Conservation (phyloP, 2,113 vertebrate genomes). For the Mastomys coucha region DNA sequence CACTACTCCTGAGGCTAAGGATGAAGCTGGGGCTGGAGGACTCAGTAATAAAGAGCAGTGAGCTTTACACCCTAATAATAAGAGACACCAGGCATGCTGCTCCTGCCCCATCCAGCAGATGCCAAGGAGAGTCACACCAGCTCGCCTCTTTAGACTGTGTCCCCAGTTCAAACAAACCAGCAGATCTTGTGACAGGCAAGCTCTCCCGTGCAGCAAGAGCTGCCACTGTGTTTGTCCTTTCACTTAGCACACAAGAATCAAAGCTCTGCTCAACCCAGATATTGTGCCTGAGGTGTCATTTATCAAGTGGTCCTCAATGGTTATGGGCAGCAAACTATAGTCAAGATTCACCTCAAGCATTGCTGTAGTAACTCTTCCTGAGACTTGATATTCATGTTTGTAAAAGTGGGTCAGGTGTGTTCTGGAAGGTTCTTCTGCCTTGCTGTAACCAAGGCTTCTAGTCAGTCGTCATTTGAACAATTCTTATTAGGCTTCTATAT, state of each 20-base stretch:
- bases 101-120: not conserved
- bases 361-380: not conserved
- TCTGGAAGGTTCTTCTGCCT: not conserved
- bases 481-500: not conserved
- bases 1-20: not conserved
- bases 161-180: not conserved
- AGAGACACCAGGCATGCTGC: not conserved
- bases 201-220: not conserved
- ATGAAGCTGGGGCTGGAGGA: not conserved
- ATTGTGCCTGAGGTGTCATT: not conserved
- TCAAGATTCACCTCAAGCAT: not conserved
- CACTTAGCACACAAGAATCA: slow-evolving; percentile 12
- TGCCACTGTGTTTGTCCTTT: not conserved
- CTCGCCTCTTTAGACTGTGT: not conserved
- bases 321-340: not conserved
- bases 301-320: not conserved
- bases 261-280: not conserved
- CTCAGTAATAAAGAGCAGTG: not conserved
- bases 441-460: not conserved
- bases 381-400: not conserved
- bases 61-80: not conserved
- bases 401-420: not conserved
- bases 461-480: not conserved
- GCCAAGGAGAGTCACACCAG: not conserved
- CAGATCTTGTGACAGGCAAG: slow-evolving; percentile 18